These are phyloP conservation scores for Leptopilina myrica DNA, from an alignment of 2,888 invertebrate species.

Conservation along the genomic window DNA sequence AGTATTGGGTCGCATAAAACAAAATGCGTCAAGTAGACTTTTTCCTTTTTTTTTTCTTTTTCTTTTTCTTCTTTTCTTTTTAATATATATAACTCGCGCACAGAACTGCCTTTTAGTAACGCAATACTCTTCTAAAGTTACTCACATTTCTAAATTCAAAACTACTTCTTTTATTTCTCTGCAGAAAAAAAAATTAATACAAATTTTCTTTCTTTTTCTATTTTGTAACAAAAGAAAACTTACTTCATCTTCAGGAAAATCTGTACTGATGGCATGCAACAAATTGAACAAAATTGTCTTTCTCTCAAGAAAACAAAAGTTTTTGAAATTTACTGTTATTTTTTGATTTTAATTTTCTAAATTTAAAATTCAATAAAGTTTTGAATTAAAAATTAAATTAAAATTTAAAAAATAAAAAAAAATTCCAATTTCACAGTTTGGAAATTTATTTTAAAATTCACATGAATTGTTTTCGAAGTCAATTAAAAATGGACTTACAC, in stretches of 20 bases:
- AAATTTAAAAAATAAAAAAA: too few species aligned
- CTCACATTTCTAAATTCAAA: slow-evolving; percentile 60
- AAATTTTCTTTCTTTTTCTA: slow-evolving; percentile 3
- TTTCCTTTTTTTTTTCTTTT: background rate
- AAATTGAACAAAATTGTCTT: background rate
- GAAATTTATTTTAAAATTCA: too few species aligned
- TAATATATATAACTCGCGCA: slow-evolving; percentile 33
- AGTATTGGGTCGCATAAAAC: slow-evolving; percentile 18
- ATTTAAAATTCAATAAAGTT: too few species aligned
- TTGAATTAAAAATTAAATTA: too few species aligned
- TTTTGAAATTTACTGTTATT: too few species aligned
- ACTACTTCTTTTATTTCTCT: slow-evolving; percentile 56
- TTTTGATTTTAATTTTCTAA: too few species aligned
- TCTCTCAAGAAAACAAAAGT: too few species aligned
- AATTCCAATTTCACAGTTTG: too few species aligned
- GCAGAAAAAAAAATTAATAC: too few species aligned
- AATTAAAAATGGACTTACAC: slow-evolving; percentile 77
- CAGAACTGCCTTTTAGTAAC: slow-evolving; percentile 68
- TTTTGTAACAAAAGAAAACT: background rate
- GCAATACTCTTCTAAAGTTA: slow-evolving; percentile 72
- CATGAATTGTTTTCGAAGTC: too few species aligned
- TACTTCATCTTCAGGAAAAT: slow-evolving; percentile 27
- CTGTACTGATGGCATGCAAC: slow-evolving; percentile 20
- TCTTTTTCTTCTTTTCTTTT: too few species aligned
- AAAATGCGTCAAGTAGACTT: slow-evolving; percentile 35